Evolutionary conservation across 1,140 invertebrate genomes (phyloP), one percentile per base, ranked within the genome.

Genomic region (Pseudomyrmex cubaensis): DNA sequence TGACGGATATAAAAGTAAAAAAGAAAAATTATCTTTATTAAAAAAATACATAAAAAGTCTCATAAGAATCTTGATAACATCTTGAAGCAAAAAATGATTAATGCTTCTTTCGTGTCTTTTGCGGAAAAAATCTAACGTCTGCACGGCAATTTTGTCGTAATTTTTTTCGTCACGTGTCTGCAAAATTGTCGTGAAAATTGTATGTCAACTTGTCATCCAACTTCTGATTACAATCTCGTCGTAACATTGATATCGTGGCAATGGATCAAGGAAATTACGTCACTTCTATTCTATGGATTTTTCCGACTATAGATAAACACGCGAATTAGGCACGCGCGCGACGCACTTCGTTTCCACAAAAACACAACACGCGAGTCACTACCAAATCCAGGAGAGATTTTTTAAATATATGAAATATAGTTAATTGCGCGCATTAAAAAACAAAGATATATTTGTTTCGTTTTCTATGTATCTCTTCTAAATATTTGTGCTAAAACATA

Each of bases 161-260:
- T 48, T 69, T 78, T 46, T 48, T 78, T 57, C 25, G 12, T 35
- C 46, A 2, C 20, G 13, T 46, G 25, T 17, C 46, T 52, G 50
- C n/a, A 17, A 48, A 54, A 77, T 61, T 44, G 15, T 57, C 52
- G 15, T 57, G 64, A 7, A 78, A 69, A 70, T 70, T 78, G 48
- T 57, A 17, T 22, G 12, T 44, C 74, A 22, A 54, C 64, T 52
- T 78, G 17, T 46, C 17, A 15, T 78, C 63, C 15, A 64, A 67
- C 35, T 48, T 50, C 9, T 57, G 76, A 69, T 78, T 57, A 10
- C 35, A 15, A 78, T 70, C 52, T 78, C 10, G 35, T 35, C 35
- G 10, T 78, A 48, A 7, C 35, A 69, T 46, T 69, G 35, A 78
- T 63, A 76, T 78, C 8, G 54, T 8, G 0, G 9, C 44, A 20